Evolutionary conservation across 2,113 vertebrate genomes (phyloP).

Genomic region (Garra rufa): DNA sequence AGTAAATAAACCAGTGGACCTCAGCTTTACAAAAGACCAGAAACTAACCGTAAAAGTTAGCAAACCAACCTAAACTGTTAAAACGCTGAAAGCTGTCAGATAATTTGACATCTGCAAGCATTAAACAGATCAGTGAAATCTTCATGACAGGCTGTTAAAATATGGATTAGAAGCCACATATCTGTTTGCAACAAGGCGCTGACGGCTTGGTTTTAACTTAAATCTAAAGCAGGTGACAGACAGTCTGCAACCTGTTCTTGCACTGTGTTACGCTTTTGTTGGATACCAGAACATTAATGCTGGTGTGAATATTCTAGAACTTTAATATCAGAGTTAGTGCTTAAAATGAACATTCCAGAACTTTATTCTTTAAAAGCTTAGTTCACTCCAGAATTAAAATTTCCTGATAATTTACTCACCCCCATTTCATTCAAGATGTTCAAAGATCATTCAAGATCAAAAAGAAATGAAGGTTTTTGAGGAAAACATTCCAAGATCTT

Average conservation of each 20-base stretch:
- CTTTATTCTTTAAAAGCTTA: background rate
- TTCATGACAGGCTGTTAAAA: background rate
- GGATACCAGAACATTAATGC: background rate
- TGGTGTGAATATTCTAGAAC: background rate
- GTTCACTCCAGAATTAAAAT: too few species aligned
- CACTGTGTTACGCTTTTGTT: background rate
- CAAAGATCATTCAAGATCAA: too few species aligned
- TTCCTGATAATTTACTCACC: too few species aligned
- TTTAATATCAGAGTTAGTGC: background rate
- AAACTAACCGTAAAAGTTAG: background rate
- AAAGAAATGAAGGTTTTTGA: too few species aligned
- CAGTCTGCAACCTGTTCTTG: slow-evolving; percentile 15
- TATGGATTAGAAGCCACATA: slow-evolving; percentile 31
- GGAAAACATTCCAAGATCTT: too few species aligned
- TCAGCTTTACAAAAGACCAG: background rate
- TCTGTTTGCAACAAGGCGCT: slow-evolving; percentile 1
- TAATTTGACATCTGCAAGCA: slow-evolving; percentile 20
- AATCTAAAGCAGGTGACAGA: slow-evolving; percentile 39
- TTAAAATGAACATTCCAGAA: background rate
- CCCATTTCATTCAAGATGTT: too few species aligned
- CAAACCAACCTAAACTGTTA: background rate
- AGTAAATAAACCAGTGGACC: background rate
- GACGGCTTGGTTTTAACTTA: slow-evolving; percentile 1
- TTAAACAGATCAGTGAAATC: background rate
- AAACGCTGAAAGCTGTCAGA: background rate